Evolutionary conservation across 2,888 invertebrate genomes (phyloP), one percentile per base, ranked within the genome.

Genomic region (Pseudeuparius sepicola): DNA sequence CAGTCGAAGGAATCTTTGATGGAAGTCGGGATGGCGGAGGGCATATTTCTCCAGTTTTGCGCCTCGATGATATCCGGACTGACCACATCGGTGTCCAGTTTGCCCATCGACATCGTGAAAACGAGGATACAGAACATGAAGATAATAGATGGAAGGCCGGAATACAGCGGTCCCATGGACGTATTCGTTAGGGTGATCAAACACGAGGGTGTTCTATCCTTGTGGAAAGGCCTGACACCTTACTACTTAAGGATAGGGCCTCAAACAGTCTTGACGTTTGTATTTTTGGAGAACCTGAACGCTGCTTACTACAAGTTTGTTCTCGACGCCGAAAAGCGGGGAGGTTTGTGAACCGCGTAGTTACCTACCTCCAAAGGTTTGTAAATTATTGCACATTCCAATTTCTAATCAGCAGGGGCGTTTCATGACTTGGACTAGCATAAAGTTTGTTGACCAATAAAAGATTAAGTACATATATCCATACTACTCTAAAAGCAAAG

Each of bases 71-170:
- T 96, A 45, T 93, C 94, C 35, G 98, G 97, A 2, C 72, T 99
- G 13, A 75, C 97, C 45, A 99, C 98, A 31, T 98, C 98, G n/a
- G 78, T 85, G 31, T 90, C 92, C 5, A 96, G 96, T 0, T 94
- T 98, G 93, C 98, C 98, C 0, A 88, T 98, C 7, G 98, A 99
- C 64, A 98, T 98, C 59, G 94, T 93, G 35, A 98, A 98, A 66
- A 98, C 97, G 2, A 85, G 88, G 88, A 92, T 98, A 54, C 98
- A 99, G 67, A 98, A 93, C 59, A 97, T 98, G 78, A 87, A 82
- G 60, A 79, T 68, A 1, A 67, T 85, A 24, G 71, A 87, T 59
- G 90, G 90, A n/a, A 82, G 81, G 57, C 82, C 93, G 2, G 94
- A 97, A 59, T 92, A 83, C 68, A 80, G 59, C 42, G 90, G 79